Conservation (phyloP, 2,113 vertebrate genomes). For the Greenwoodochromis staneri region DNA sequence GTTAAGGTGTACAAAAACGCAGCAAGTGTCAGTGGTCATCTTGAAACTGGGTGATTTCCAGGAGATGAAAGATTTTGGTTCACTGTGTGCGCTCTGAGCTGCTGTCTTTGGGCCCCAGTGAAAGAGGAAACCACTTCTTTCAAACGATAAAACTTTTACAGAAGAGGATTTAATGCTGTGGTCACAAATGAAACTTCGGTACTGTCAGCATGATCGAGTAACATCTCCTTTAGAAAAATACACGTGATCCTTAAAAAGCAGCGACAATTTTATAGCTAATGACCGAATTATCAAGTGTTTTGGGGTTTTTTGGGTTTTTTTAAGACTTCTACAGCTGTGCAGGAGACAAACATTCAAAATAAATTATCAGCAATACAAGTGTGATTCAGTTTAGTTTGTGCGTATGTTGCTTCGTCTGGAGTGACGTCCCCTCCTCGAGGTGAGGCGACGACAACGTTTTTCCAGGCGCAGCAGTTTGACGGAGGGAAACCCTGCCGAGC, state of each 20-base stretch:
- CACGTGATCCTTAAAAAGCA: constrained; percentile 40
- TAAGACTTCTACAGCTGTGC: constrained; percentile 49
- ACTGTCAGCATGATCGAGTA: constrained; percentile 28
- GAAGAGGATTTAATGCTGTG: constrained; percentile 13
- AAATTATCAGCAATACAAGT: constrained; percentile 49
- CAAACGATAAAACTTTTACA: constrained; percentile 15
- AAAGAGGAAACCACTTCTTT: constrained; percentile 4
- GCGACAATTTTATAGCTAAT: neutral
- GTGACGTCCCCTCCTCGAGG: neutral
- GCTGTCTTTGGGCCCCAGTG: constrained; percentile 43
- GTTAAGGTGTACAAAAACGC: neutral
- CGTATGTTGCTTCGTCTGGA: neutral
- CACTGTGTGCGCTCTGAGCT: constrained; percentile 5
- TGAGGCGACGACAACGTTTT: neutral
- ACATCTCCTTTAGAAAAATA: constrained; percentile 59
- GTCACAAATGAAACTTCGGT: constrained; percentile 15
- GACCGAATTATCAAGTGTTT: neutral
- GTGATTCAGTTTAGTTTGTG: constrained; percentile 24
- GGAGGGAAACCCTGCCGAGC: neutral
- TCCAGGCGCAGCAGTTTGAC: neutral
- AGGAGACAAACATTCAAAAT: constrained; percentile 43
- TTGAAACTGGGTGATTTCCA: neutral
- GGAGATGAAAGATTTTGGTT: constrained; percentile 10
- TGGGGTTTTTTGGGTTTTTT: neutral
- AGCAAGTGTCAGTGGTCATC: constrained; percentile 17